A percentile compares a stretch with the other conserved stretches of the same genome.
Evolutionary conservation across 2,797 vertebrate species (phyloP).

Genomic region (Bryconaethiops microstoma): DNA sequence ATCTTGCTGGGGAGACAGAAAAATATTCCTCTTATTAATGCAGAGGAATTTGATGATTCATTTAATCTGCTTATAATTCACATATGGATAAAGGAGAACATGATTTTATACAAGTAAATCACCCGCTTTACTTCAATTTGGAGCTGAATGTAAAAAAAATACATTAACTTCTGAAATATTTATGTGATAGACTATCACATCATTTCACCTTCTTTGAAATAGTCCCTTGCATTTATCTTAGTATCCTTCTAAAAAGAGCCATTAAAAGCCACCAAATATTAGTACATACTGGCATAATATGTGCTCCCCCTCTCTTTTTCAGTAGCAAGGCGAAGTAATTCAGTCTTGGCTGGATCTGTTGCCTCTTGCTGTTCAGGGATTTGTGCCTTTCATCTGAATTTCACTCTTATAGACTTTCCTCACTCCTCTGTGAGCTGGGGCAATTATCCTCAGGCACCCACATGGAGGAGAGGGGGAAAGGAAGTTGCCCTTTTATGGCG

Average conservation of each 20-base stretch:
- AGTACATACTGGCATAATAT: background rate
- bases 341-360: background rate
- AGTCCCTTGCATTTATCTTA: background rate
- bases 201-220: background rate
- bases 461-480: background rate
- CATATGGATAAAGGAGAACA: background rate
- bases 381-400: conserved; percentile 41
- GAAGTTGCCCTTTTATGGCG: conserved; percentile 4
- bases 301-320: background rate
- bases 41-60: conserved; percentile 14
- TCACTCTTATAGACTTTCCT: conserved; percentile 31
- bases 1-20: background rate
- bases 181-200: background rate
- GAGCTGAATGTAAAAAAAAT: background rate
- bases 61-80: background rate
- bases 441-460: conserved; percentile 36
- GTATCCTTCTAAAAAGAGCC: background rate
- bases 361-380: conserved; percentile 16
- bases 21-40: conserved; percentile 7
- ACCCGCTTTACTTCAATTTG: background rate
- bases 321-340: background rate
- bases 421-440: conserved; percentile 31
- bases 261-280: background rate
- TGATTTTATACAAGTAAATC: background rate
- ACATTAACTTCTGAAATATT: background rate